phyloP scores from a whole-genome alignment of 2,113 vertebrate genomes.

The Nyctibius bracteatus region DNA sequence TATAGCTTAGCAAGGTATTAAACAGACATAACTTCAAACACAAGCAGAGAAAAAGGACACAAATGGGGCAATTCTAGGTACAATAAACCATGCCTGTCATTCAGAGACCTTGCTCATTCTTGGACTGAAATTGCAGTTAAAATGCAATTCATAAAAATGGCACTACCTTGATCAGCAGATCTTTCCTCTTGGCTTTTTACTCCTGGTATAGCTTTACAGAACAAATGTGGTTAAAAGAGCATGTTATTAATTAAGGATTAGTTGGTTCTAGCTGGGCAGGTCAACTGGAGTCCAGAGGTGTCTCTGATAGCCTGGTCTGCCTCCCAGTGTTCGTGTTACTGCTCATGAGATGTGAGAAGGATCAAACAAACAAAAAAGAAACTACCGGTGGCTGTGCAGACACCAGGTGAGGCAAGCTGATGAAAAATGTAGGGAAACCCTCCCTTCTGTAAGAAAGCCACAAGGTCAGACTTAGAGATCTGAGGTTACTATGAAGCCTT shows the following conservation, averaged over 20 bases:
- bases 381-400: not conserved
- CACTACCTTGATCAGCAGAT: not conserved
- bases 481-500: not conserved
- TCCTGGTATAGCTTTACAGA: not conserved
- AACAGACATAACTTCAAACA: constrained; percentile 45
- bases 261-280: not conserved
- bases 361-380: not conserved
- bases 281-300: not conserved
- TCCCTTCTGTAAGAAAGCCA: not conserved
- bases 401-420: not conserved
- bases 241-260: constrained; percentile 9
- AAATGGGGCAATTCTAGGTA: constrained; percentile 17
- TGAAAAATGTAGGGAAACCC: not conserved
- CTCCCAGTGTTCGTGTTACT: not conserved
- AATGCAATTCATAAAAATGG: constrained; percentile 6
- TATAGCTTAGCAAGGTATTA: constrained; percentile 36
- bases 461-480: not conserved
- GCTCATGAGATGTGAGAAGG: not conserved
- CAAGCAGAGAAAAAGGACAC: not conserved
- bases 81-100: constrained; percentile 40
- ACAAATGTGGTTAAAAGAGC: not conserved
- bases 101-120: constrained; percentile 9
- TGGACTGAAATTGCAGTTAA: constrained; percentile 6
- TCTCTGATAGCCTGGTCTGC: not conserved
- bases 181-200: not conserved